Base-by-base conservation (phyloP, 1,140 invertebrate genomes). In the Lerema accius region DNA sequence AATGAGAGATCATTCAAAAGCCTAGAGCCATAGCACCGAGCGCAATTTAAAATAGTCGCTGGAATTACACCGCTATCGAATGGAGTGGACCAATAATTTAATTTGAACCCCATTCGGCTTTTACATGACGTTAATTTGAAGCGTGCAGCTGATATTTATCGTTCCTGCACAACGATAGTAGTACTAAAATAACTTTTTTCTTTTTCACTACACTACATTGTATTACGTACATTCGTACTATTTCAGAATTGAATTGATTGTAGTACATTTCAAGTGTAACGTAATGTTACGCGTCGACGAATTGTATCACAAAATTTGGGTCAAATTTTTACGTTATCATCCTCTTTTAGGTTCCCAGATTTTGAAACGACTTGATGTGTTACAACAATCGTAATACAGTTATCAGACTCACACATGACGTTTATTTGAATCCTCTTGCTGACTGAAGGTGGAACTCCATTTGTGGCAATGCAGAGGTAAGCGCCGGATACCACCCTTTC, bases 401-500 rank as follows among this genome's bases (percentile, higher is more conserved):
- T 11, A 5, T n/a, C 28, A 53, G 67, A 92, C 93, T 94, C 80
- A 94, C 94, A 94, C 76, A 93, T 92, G 16, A 95, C 93, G 73
- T 92, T 92, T 37, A 95, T 92, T 76, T 92, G 93, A 67, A 95
- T 93, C 67, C 94, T 88, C 84, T 95, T 95, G 92, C 94, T 94
- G 63, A 95, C 94, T 1, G 94, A 93, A 2, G 94, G 94, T 0
- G 93, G 93, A 0, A 94, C 92, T 11, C 93, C 93, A 59, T 94
- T 95, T 6, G 92, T 92, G 4, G 94, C 94, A 42, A 95, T 94
- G 78, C 94, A 95, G 37, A 94, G 89, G 71, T 95, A 95, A 1
- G 93, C 93, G 1, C 97, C 97, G 93, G 97, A 98, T 84, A 97
- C 96, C 37, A 94, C 93, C 39, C 97, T 92, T 68, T 94, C 94